A percentile compares a stretch with the other conserved stretches of the same genome.
Evolutionary conservation across 2,888 invertebrate genomes (phyloP).

Genomic region (Dolomedes plantarius): DNA sequence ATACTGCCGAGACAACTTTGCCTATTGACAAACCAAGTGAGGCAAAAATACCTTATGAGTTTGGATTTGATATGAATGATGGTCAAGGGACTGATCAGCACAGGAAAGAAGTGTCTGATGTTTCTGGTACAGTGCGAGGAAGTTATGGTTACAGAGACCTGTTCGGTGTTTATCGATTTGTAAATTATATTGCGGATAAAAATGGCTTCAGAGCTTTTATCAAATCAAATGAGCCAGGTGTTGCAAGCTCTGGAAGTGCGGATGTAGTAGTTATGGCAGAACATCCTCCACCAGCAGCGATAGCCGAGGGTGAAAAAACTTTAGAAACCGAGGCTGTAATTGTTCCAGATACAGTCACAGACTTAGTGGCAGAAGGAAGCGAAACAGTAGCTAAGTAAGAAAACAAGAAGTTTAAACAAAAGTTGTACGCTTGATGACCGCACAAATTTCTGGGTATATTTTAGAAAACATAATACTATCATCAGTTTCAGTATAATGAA

Average conservation of each 20-base stretch:
- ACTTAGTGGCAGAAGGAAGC: slow-evolving; percentile 4
- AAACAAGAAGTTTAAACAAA: no score
- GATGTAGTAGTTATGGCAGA: slow-evolving; percentile 52
- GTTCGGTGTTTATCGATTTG: slow-evolving; percentile 31
- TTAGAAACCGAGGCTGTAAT: background rate
- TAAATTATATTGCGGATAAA: slow-evolving; percentile 52
- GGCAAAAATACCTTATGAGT: slow-evolving; percentile 26
- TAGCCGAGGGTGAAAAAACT: slow-evolving; percentile 30
- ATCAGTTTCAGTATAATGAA: no score
- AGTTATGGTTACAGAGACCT: slow-evolving; percentile 51
- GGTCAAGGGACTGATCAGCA: slow-evolving; percentile 48
- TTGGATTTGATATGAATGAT: slow-evolving; percentile 57
- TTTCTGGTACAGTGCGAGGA: slow-evolving; percentile 28
- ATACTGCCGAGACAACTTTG: background rate
- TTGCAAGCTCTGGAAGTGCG: slow-evolving; percentile 50
- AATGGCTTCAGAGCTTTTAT: slow-evolving; percentile 42
- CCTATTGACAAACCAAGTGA: background rate
- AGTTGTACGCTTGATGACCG: no score
- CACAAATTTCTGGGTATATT: no score
- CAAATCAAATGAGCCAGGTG: slow-evolving; percentile 51
- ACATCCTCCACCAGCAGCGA: slow-evolving; percentile 7
- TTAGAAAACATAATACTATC: no score
- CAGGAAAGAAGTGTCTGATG: slow-evolving; percentile 40
- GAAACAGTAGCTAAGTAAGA: background rate
- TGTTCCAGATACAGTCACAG: slow-evolving; percentile 3